Evolutionary conservation across 2,888 invertebrate genomes (phyloP).

Genomic region (Hemithea aestivaria): DNA sequence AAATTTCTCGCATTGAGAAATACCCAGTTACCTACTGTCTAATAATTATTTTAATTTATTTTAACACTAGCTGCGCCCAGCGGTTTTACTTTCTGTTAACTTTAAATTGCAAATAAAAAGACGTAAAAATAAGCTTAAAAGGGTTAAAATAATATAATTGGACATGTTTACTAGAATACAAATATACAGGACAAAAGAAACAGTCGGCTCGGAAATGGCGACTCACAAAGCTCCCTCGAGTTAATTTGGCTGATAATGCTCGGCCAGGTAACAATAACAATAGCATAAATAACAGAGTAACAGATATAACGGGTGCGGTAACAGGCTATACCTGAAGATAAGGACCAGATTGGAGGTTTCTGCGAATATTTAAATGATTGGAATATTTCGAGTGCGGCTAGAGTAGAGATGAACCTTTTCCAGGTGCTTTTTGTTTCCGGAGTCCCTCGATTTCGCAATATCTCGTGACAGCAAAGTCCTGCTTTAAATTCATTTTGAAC

Average conservation of each 20-base stretch:
- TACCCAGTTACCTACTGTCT: too few species aligned
- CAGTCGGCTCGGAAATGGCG: slow-evolving; percentile 18
- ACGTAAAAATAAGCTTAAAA: not conserved
- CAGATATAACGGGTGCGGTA: slow-evolving; percentile 20
- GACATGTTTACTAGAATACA: not conserved
- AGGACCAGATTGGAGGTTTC: slow-evolving; percentile 21
- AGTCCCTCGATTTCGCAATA: too few species aligned
- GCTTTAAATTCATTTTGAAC: too few species aligned
- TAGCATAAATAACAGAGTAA: slow-evolving; percentile 22
- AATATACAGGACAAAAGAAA: slow-evolving; percentile 17
- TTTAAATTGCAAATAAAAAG: slow-evolving; percentile 10
- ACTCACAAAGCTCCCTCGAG: slow-evolving; percentile 17
- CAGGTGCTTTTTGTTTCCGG: too few species aligned
- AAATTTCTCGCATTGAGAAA: too few species aligned
- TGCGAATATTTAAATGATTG: slow-evolving; percentile 48
- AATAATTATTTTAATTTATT: too few species aligned
- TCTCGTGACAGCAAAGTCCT: too few species aligned
- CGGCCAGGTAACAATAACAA: slow-evolving; percentile 28
- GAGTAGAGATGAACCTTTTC: not conserved
- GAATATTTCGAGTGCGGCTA: slow-evolving; percentile 43
- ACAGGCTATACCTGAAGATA: slow-evolving; percentile 25
- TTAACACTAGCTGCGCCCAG: too few species aligned
- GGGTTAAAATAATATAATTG: too few species aligned
- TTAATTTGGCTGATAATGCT: slow-evolving; percentile 28
- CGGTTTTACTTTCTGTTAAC: too few species aligned